Conservation (phyloP, 2,113 vertebrate species). For the Notechis scutatus region DNA sequence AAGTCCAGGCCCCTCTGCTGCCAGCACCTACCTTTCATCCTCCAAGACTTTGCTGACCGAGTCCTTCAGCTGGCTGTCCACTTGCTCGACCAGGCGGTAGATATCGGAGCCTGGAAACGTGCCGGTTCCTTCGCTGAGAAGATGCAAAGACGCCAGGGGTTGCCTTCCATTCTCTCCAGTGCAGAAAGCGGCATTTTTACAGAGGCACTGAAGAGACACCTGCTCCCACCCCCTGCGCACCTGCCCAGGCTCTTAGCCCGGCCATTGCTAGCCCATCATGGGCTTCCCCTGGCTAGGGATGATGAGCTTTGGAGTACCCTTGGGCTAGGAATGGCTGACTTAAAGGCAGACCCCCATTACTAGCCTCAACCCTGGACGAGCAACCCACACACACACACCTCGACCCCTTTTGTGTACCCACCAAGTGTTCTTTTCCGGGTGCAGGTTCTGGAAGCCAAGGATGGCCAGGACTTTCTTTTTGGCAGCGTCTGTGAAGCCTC, state of each 20-base stretch:
- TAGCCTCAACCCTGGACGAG: background rate
- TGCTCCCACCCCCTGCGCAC: background rate
- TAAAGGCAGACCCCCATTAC: background rate
- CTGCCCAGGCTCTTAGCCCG: background rate
- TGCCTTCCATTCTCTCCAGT: background rate
- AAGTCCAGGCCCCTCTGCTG: accelerated
- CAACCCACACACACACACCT: background rate
- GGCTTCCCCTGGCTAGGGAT: background rate
- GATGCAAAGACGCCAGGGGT: background rate
- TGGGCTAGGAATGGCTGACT: background rate
- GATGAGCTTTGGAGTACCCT: background rate
- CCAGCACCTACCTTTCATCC: slow-evolving; percentile 55
- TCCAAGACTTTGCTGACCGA: slow-evolving; percentile 55
- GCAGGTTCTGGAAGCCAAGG: slow-evolving; percentile 68
- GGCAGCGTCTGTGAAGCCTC: slow-evolving; percentile 59
- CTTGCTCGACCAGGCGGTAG: slow-evolving; percentile 70
- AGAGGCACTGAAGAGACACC: background rate
- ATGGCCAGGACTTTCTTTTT: slow-evolving; percentile 57
- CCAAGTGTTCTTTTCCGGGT: slow-evolving; percentile 65
- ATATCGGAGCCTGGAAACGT: slow-evolving; percentile 65
- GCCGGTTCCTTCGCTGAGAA: slow-evolving; percentile 65
- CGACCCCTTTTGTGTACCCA: slow-evolving; percentile 20
- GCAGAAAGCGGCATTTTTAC: background rate
- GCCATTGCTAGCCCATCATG: background rate
- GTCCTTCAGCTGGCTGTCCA: slow-evolving; percentile 63